Percentiles rank a stretch among this genome's conserved stretches.
phyloP scores from a whole-genome alignment of 2,113 vertebrate species.

The Chaenocephalus aceratus region DNA sequence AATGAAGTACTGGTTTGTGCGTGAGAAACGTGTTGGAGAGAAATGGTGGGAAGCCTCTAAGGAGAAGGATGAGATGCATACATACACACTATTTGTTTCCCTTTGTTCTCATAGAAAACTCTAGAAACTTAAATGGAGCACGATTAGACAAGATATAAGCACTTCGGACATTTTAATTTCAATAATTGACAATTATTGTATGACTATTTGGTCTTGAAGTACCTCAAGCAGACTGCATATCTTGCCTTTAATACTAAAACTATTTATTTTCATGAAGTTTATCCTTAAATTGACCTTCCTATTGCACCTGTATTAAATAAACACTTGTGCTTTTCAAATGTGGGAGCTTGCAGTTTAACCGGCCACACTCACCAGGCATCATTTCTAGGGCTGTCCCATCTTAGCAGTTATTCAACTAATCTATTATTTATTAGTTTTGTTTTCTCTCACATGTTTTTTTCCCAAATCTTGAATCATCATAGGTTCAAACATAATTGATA shows the following conservation, averaged over 20 bases:
- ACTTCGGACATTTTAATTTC: not conserved
- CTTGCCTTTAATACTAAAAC: not conserved
- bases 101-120: not conserved
- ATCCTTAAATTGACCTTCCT: not conserved
- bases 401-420: too few species aligned
- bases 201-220: not conserved
- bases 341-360: not conserved
- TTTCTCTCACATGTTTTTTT: not conserved
- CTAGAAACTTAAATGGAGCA: not conserved
- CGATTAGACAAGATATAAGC: not conserved
- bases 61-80: not conserved
- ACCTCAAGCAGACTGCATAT: not conserved
- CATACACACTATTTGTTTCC: not conserved
- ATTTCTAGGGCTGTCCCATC: too few species aligned
- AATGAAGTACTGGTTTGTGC: constrained; percentile 23
- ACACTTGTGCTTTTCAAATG: not conserved
- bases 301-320: not conserved
- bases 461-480: not conserved
- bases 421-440: too few species aligned
- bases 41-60: not conserved
- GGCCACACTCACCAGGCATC: not conserved
- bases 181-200: not conserved
- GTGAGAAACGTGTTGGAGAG: constrained; percentile 10
- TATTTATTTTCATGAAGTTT: not conserved
- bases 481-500: not conserved